Base-by-base conservation (phyloP, 2,797 vertebrate genomes). In the Pseudocheirus occidentalis region DNA sequence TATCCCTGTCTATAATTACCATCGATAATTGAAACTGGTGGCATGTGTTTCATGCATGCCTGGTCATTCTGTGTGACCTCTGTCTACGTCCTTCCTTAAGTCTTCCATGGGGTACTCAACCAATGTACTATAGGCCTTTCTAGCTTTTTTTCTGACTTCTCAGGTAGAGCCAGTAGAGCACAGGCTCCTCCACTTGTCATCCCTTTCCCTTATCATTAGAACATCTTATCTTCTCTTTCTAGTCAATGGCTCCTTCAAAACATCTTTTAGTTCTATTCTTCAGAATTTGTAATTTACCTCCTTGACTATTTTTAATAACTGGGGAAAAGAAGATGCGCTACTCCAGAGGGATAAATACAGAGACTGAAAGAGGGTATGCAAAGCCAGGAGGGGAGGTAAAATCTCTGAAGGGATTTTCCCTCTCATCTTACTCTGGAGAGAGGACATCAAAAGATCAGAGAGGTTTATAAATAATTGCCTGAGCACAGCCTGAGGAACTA, bases 1-100 rank as follows among this genome's bases (percentile, higher is more conserved):
- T 55, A 93, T 96, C 91, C 40, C 11, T 29, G 92, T 31, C 91
- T 96, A 55, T 53, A 94, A 50, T 92, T 92, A 92, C n/a, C 6
- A 91, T 56, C 89, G 95, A 94, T 95, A 97, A 91, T 27, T 95
- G 92, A 3, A 91, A 96, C 0, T 0, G 24, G 89, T 13, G 96
- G 91, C 93, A 54, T 1, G 34, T 31, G 96, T 90, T 97, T 95
- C 94, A 62, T 62, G 14, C 0, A 11, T 66, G 31, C 1, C 34
- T 14, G 59, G 13, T 13, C 55, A 31, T 58, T 92, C 52, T 91
- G 90, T 73, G 27, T 10, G 58, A 92, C 4, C 18, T 66, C 58
- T 56, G 55, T 92, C 57, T 58, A 46, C 90, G 31, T 46, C 57
- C 27, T 46, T 57, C 52, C 54, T 52, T 66, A 66, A n/a, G 31